Evolutionary conservation across 2,888 invertebrate species (phyloP).

Genomic region (Drosophila fulvimacula): DNA sequence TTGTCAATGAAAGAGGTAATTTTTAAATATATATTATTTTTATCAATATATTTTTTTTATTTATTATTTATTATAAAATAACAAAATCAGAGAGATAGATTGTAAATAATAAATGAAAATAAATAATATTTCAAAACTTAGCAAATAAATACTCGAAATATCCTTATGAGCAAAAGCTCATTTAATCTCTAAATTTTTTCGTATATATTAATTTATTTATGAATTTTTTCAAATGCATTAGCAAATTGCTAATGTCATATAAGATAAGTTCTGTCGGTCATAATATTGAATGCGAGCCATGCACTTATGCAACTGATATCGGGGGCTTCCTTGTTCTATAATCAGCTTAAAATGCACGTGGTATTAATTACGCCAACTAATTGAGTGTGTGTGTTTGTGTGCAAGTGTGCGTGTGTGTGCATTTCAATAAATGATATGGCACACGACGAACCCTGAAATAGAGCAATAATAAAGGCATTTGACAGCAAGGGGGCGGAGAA

Average conservation of each 20-base stretch:
- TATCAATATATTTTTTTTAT: no score
- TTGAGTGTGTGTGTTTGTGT: constrained; percentile 29
- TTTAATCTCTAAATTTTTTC: no score
- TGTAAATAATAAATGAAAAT: no score
- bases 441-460: constrained; percentile 14
- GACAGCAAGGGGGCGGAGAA: constrained; percentile 5
- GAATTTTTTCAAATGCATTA: neutral
- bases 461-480: constrained; percentile 55
- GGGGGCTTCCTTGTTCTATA: constrained; percentile 41
- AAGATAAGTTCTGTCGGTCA: neutral
- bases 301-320: constrained; percentile 29
- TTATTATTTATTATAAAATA: no score
- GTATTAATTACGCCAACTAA: constrained; percentile 63
- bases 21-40: no score
- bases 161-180: neutral
- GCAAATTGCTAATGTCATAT: constrained; percentile 6
- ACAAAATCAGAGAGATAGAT: no score
- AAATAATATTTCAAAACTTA: neutral
- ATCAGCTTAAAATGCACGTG: constrained; percentile 47
- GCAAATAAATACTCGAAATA: neutral
- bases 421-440: constrained; percentile 17
- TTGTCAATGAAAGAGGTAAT: no score
- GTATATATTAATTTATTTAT: neutral
- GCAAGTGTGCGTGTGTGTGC: constrained; percentile 18
- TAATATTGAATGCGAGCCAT: neutral